Percentiles rank a stretch among this genome's conserved stretches.
phyloP scores from a whole-genome alignment of 2,888 invertebrate genomes.

The Ypsolopha scabrella region DNA sequence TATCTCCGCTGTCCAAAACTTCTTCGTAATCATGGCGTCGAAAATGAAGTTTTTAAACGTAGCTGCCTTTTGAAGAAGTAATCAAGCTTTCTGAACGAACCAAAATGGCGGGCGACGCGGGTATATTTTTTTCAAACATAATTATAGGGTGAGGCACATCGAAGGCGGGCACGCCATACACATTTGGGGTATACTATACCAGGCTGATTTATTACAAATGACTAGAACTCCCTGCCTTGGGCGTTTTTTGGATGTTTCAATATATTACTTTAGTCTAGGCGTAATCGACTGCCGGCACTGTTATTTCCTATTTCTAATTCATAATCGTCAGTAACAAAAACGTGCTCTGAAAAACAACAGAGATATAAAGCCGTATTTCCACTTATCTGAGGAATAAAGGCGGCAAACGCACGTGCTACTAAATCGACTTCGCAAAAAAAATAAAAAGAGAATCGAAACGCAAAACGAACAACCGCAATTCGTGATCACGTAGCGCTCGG shows the following conservation, averaged over 20 bases:
- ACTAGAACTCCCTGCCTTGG: neutral
- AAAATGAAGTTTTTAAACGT: constrained; percentile 46
- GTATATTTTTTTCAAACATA: constrained; percentile 20
- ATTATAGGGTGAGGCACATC: constrained; percentile 19
- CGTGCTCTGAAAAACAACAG: neutral
- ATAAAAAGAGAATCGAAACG: constrained; percentile 7
- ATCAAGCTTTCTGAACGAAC: constrained; percentile 17
- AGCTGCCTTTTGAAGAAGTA: constrained; percentile 18
- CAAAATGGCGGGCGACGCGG: constrained; percentile 28
- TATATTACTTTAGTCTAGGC: neutral
- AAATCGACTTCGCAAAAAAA: constrained; percentile 3
- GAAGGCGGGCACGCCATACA: constrained; percentile 9
- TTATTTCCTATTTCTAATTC: neutral
- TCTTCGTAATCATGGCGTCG: constrained; percentile 22
- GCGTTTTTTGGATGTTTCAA: constrained; percentile 1
- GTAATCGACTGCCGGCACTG: neutral
- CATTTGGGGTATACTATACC: constrained; percentile 5
- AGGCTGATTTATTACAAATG: neutral
- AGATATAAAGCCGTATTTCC: neutral
- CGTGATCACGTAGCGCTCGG: constrained; percentile 15
- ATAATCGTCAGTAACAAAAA: neutral
- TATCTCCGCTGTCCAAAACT: constrained; percentile 1
- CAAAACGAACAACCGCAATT: constrained; percentile 12
- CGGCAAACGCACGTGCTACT: constrained; percentile 9
- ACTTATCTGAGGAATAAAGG: neutral